Conservation (phyloP, 2,888 invertebrate genomes). For the Hylaea fasciaria region DNA sequence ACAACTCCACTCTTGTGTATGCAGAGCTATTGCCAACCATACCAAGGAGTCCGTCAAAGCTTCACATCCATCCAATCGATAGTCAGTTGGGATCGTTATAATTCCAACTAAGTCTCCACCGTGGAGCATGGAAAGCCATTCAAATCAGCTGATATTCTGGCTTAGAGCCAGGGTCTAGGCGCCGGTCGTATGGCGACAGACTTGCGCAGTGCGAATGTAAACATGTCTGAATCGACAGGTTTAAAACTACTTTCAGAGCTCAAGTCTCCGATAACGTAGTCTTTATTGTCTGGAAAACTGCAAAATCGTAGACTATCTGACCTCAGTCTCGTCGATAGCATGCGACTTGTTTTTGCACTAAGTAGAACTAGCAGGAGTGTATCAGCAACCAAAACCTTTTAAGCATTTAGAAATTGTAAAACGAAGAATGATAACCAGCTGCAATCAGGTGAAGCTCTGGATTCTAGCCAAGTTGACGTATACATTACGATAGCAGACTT, state of each 20-base stretch:
- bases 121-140: conserved; percentile 36
- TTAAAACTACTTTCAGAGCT: conserved; percentile 7
- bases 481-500: conserved; percentile 14
- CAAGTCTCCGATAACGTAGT: neutral
- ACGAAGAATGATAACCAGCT: neutral
- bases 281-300: neutral
- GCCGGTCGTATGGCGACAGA: conserved; percentile 42
- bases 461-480: conserved; percentile 5
- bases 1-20: neutral
- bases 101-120: conserved; percentile 36
- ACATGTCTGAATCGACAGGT: conserved; percentile 47
- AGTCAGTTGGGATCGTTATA: conserved; percentile 43
- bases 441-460: conserved; percentile 11
- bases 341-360: neutral
- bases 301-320: neutral
- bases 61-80: conserved; percentile 26
- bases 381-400: neutral
- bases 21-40: conserved; percentile 12
- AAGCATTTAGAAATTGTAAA: neutral
- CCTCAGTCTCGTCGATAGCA: neutral
- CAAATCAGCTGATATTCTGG: conserved; percentile 66
- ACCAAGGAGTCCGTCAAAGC: conserved; percentile 21
- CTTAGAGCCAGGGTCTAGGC: conserved; percentile 53
- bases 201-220: conserved; percentile 73
- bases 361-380: neutral